Conservation (phyloP, 2,113 vertebrate species). For the Plecotus auritus region DNA sequence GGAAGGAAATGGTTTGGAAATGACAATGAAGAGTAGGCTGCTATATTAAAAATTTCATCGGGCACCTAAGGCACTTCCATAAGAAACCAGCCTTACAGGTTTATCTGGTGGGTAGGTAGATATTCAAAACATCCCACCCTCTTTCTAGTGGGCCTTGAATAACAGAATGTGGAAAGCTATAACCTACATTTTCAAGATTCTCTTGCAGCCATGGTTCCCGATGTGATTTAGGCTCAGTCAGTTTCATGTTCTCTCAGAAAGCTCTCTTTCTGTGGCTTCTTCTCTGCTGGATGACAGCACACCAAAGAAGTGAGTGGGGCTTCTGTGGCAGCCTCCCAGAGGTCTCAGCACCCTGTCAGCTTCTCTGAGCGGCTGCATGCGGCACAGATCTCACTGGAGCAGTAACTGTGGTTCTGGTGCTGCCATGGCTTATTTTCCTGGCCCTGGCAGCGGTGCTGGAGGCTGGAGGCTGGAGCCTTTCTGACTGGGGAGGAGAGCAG, state of each 20-base stretch:
- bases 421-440: neutral
- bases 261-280: neutral
- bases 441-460: rapidly evolving
- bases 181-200: neutral
- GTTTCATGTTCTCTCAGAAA: neutral
- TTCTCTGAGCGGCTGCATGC: rapidly evolving
- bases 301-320: neutral
- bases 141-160: neutral
- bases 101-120: neutral
- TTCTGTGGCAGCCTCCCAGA: too few species aligned
- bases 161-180: neutral
- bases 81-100: neutral
- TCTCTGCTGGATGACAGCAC: neutral
- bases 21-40: neutral
- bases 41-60: neutral
- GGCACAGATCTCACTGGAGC: neutral
- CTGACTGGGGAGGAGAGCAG: neutral
- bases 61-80: neutral
- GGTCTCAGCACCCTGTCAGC: neutral
- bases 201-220: neutral
- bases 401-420: neutral
- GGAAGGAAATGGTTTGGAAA: neutral
- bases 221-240: neutral
- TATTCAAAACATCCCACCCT: neutral
- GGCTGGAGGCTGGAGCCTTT: neutral